These are phyloP conservation scores for Cotesia glomerata DNA, from an alignment of 1,140 invertebrate genomes.

Conservation along the genomic window DNA sequence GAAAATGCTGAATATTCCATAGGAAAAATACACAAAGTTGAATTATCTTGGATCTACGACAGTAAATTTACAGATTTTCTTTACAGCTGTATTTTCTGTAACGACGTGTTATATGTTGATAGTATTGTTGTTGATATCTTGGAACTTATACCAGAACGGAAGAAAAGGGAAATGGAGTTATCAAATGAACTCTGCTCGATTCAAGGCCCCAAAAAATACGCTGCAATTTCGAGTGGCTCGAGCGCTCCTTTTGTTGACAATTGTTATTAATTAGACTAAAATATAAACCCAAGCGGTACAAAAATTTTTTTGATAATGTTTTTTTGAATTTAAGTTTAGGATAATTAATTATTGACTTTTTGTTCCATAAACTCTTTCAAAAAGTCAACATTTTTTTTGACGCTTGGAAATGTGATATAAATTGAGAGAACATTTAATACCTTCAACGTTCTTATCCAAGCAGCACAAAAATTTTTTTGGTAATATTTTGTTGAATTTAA, in stretches of 20 bases:
- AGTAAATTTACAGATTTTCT: constrained; percentile 80
- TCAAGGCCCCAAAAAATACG: constrained; percentile 70
- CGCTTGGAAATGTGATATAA: too few relatives aligned
- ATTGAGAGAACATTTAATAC: too few relatives aligned
- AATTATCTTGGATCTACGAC: constrained; percentile 82
- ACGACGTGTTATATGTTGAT: constrained; percentile 79
- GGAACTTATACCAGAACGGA: constrained; percentile 71
- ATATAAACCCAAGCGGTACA: not conserved
- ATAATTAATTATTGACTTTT: not conserved
- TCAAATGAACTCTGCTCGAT: constrained; percentile 74
- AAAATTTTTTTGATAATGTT: not conserved
- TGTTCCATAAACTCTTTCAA: too few relatives aligned
- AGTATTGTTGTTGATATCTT: constrained; percentile 76
- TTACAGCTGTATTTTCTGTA: constrained; percentile 79
- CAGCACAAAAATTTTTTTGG: too few relatives aligned
- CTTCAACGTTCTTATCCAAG: too few relatives aligned
- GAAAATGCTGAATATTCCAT: constrained; percentile 74
- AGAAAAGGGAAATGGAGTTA: constrained; percentile 74
- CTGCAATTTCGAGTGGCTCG: constrained; percentile 77
- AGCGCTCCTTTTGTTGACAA: constrained; percentile 75
- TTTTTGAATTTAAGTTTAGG: not conserved
- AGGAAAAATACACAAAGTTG: constrained; percentile 72
- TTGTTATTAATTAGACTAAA: constrained; percentile 53
- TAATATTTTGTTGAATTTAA: too few relatives aligned
- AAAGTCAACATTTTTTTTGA: not conserved